Percentiles rank a stretch among this genome's conserved stretches.
phyloP scores from a whole-genome alignment of 2,113 vertebrate species.

The Toxostoma redivivum region DNA sequence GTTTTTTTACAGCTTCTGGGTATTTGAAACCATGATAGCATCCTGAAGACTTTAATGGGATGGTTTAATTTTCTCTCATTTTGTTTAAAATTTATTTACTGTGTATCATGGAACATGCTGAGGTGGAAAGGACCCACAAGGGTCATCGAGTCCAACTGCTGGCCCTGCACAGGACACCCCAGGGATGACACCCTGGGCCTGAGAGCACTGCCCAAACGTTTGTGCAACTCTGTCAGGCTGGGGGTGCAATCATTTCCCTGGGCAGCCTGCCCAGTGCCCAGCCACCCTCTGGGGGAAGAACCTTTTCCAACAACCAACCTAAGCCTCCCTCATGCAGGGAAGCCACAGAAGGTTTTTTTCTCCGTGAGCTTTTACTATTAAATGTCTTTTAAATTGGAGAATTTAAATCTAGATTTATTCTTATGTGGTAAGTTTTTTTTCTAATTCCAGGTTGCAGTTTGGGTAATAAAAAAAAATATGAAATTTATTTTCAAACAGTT shows the following conservation, averaged over 20 bases:
- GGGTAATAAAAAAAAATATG: background rate
- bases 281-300: background rate
- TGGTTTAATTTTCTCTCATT: background rate
- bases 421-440: background rate
- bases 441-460: background rate
- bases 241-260: background rate
- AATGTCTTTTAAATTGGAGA: background rate
- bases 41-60: background rate
- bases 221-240: background rate
- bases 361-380: background rate
- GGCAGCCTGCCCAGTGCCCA: background rate
- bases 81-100: background rate
- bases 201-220: background rate
- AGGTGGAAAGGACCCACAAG: background rate
- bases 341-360: background rate
- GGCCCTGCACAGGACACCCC: background rate
- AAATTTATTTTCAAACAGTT: background rate
- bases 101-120: background rate
- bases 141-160: accelerated
- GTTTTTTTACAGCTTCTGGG: background rate
- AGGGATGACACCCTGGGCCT: background rate
- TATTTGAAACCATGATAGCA: background rate
- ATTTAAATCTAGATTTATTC: background rate
- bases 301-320: background rate
- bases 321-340: background rate